Evolutionary conservation across 2,797 vertebrate genomes (phyloP), one percentile per base, ranked within the genome.

Genomic region (Mallotus villosus): DNA sequence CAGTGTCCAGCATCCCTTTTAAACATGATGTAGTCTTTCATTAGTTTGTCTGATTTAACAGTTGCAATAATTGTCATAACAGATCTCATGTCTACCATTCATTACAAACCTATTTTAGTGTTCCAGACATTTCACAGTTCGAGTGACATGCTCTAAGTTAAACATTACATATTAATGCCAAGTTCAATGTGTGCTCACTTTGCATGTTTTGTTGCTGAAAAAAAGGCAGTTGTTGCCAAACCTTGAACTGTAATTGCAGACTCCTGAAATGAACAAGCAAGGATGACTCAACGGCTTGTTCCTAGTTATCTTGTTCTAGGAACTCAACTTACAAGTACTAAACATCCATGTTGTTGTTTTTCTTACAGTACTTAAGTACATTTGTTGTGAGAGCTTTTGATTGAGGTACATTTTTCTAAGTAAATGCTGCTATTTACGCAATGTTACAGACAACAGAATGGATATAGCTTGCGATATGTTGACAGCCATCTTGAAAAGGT

Each of bases 401-500:
- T 65, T 76, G 61, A 73, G 58, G 55, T 11, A 7, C 5, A 53
- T 14, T 71, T 34, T 87, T 78, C 61, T 81, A 81, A 81, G 51
- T 65, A 76, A 87, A 80, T 84, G 27, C 83, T 83, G 72, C 65
- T 65, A 82, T 82, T 55, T 68, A 79, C 73, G 68, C 67, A 14
- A 79, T 73, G 65, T 83, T 81, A 76, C 61, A 71, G 77, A 67
- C 81, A 67, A 81, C 66, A 72, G 75, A 32, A 81, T 78, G 72
- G 78, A 84, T 87, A 76, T 87, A 83, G 84, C 81, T 80, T 78
- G 82, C 82, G 81, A 86, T 80, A 84, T 77, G 72, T 74, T 80
- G 79, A 86, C 57, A 88, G 87, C 89, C 86, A 89, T 90, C 84
- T 79, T 74, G 78, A 86, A 77, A 73, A 77, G 85, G 77, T 78